Base-by-base conservation (phyloP, 2,888 invertebrate genomes). In the Encarsia formosa region DNA sequence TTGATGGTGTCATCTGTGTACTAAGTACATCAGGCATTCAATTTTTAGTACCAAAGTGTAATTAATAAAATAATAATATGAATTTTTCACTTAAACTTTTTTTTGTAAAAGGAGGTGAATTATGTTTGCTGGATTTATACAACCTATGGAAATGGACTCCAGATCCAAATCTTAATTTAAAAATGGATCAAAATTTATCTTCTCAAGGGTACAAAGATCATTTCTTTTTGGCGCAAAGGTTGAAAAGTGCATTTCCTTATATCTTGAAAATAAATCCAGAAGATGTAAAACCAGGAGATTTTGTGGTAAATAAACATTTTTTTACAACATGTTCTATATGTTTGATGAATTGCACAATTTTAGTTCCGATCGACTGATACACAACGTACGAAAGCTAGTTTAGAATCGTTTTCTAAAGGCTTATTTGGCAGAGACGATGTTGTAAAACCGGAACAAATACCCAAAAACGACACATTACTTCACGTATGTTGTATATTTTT, bases 81-180 rank as follows among this genome's bases (percentile, higher is more conserved):
- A 8, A 8, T 26, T 26, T n/a, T 13, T 13, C 11, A n/a, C 15
- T 5, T 8, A 32, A 32, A 32, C 15, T 32, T 8, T 8, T 13
- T 32, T 4, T 8, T n/a, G 11, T 4, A 13, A 15, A 8, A 43
- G 43, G 4, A 8, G 43, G 43, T 4, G 4, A 57, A 19, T 75
- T 89, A 49, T 90, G 90, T 68, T 60, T 70, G 1, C 76, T 80
- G 1, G 89, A 90, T 71, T 65, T 85, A 48, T 77, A 83, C 31
- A 76, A 82, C 13, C 73, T 90, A 3, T 77, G 79, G 62, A 75
- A 41, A 39, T 88, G 87, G 87, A 70, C 75, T 41, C 84, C 85
- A 81, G 80, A 82, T 61, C 71, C 78, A 5, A 79, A 80, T 8
- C 77, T 85, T 52, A 81, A 80, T 32, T 65, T 70, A 34, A 77